Evolutionary conservation across 2,888 invertebrate species (phyloP).

Genomic region (Papilio demoleus): DNA sequence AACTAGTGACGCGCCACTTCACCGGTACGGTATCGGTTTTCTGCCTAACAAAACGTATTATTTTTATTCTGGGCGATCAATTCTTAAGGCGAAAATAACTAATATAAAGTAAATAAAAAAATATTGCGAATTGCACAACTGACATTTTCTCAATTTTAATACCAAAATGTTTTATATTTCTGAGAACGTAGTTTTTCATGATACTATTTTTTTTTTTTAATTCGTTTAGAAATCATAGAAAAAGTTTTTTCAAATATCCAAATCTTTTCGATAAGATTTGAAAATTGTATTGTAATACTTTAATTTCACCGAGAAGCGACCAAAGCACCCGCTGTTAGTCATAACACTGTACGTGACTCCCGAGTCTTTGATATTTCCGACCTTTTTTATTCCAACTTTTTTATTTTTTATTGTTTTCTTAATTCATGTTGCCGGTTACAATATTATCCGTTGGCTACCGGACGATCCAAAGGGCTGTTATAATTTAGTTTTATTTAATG

Average conservation of each 20-base stretch:
- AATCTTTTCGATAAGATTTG: conserved; percentile 54
- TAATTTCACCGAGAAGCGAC: conserved; percentile 65
- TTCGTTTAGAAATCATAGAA: conserved; percentile 55
- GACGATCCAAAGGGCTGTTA: conserved; percentile 76
- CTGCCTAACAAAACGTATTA: no score
- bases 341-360: conserved; percentile 81
- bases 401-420: conserved; percentile 43
- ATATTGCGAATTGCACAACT: no score
- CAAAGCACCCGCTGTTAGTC: conserved; percentile 74
- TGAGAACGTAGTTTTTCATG: background rate
- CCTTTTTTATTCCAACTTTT: conserved; percentile 63
- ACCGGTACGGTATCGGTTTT: no score
- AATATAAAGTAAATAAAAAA: no score
- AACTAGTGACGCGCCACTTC: no score
- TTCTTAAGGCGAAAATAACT: no score
- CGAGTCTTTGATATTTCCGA: conserved; percentile 70
- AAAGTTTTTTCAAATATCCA: conserved; percentile 48
- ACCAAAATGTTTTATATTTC: background rate
- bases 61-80: no score
- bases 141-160: background rate
- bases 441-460: conserved; percentile 81
- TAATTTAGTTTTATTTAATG: conserved; percentile 82
- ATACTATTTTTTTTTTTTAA: conserved; percentile 51
- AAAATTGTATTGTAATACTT: conserved; percentile 63
- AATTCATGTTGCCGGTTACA: conserved; percentile 79